Conservation (phyloP, 2,888 invertebrate species). For the Taenaris catops region DNA sequence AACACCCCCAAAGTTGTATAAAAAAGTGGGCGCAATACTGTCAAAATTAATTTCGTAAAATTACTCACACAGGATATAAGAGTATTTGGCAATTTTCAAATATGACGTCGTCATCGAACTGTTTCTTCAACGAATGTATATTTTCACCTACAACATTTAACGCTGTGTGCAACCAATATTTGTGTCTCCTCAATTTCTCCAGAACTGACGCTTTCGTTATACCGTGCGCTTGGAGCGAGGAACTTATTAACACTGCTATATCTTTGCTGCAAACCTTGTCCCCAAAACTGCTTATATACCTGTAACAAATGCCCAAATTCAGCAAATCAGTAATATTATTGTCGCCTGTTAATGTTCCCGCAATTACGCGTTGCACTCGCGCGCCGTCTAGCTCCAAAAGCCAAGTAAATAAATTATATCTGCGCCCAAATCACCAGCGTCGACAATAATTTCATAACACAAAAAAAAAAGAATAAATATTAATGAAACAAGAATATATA, state of each 20-base stretch:
- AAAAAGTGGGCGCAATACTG: background rate
- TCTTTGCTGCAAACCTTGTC: conserved; percentile 69
- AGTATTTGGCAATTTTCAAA: conserved; percentile 81
- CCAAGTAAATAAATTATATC: too few species aligned
- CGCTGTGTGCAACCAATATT: conserved; percentile 82
- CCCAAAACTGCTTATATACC: conserved; percentile 76
- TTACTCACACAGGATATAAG: conserved; percentile 83
- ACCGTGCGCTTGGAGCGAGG: conserved; percentile 34
- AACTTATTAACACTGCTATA: conserved; percentile 47
- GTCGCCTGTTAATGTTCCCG: too few species aligned
- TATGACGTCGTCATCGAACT: conserved; percentile 77
- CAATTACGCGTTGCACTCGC: too few species aligned
- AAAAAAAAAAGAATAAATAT: too few species aligned
- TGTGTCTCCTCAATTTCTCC: conserved; percentile 74
- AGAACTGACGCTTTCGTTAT: conserved; percentile 29
- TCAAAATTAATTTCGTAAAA: background rate
- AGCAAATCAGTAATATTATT: too few species aligned
- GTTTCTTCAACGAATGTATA: conserved; percentile 71
- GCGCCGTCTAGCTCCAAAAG: too few species aligned
- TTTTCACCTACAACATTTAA: conserved; percentile 79
- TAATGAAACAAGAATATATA: too few species aligned
- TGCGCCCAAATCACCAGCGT: too few species aligned
- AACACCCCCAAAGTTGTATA: too few species aligned
- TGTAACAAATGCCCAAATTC: too few species aligned
- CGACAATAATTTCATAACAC: too few species aligned